Evolutionary conservation across 1,140 invertebrate genomes (phyloP).

Genomic region (Cyclina sinensis): DNA sequence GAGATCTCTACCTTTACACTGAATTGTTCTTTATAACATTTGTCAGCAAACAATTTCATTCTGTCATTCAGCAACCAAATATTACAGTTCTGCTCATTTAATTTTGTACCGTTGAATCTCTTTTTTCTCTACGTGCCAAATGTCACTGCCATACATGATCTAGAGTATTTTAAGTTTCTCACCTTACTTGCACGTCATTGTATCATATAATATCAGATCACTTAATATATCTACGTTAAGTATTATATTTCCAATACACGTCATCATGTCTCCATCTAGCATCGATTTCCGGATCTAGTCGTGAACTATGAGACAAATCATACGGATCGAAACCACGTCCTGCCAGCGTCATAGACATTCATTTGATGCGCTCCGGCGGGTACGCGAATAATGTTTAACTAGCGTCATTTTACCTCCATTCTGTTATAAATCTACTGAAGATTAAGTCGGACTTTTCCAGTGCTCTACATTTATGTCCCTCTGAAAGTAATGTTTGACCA

Average conservation of each 20-base stretch:
- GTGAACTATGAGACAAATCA: slow-evolving; percentile 40
- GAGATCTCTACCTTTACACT: too few relatives aligned
- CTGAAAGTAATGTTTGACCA: slow-evolving; percentile 70
- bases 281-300: background rate
- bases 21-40: too few relatives aligned
- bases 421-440: slow-evolving; percentile 82
- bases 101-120: too few relatives aligned
- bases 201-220: too few relatives aligned
- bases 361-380: slow-evolving; percentile 45
- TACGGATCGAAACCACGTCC: slow-evolving; percentile 71
- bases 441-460: slow-evolving; percentile 70
- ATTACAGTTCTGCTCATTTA: too few relatives aligned
- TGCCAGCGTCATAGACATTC: slow-evolving; percentile 62
- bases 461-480: slow-evolving; percentile 82
- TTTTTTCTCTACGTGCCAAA: too few relatives aligned
- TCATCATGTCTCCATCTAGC: background rate
- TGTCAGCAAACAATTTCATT: too few relatives aligned
- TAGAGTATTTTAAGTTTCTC: too few relatives aligned
- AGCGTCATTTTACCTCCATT: slow-evolving; percentile 80
- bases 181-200: too few relatives aligned
- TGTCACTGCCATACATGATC: too few relatives aligned
- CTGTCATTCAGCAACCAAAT: too few relatives aligned
- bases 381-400: slow-evolving; percentile 58
- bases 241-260: background rate
- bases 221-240: too few relatives aligned